A percentile compares a stretch with the other conserved stretches of the same genome.
These are phyloP conservation scores for Gandaritis pyraliata DNA, from an alignment of 2,888 invertebrate genomes.

Conservation along the genomic window DNA sequence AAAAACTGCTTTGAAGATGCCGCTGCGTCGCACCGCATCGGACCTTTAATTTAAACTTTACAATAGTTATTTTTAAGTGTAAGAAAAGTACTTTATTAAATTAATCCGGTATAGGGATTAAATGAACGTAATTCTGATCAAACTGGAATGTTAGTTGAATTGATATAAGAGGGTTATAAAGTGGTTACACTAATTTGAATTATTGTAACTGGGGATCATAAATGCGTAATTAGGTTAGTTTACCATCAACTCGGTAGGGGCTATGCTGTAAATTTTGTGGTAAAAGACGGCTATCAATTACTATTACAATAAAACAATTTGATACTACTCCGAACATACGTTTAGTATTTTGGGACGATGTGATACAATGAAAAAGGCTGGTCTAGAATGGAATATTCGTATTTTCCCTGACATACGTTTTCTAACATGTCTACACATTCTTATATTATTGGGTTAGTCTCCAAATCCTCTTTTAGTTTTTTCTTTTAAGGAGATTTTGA, in stretches of 20 bases:
- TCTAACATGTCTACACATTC: too few relatives aligned
- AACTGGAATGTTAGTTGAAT: slow-evolving; percentile 37
- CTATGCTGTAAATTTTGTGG: slow-evolving; percentile 27
- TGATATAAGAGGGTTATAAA: slow-evolving; percentile 37
- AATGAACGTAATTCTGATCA: slow-evolving; percentile 29
- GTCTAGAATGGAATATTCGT: too few relatives aligned
- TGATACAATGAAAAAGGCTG: too few relatives aligned
- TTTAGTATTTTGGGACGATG: neutral
- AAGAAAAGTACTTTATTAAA: slow-evolving; percentile 30
- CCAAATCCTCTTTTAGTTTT: too few relatives aligned
- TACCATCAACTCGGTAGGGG: slow-evolving; percentile 29
- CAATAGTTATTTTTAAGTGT: slow-evolving; percentile 12
- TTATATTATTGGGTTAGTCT: too few relatives aligned
- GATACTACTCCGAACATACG: neutral
- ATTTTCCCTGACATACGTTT: too few relatives aligned
- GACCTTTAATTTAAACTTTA: slow-evolving; percentile 33
- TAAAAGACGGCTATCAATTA: slow-evolving; percentile 28
- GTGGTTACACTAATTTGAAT: slow-evolving; percentile 35
- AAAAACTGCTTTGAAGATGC: slow-evolving; percentile 69
- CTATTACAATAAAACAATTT: slow-evolving; percentile 23
- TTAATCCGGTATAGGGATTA: slow-evolving; percentile 33
- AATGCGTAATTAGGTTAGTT: slow-evolving; percentile 40
- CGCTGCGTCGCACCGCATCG: slow-evolving; percentile 47
- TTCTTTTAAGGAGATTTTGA: too few relatives aligned
- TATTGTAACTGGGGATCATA: slow-evolving; percentile 34